Base-by-base conservation (phyloP, 2,797 vertebrate genomes). In the Psittacula derbiana region DNA sequence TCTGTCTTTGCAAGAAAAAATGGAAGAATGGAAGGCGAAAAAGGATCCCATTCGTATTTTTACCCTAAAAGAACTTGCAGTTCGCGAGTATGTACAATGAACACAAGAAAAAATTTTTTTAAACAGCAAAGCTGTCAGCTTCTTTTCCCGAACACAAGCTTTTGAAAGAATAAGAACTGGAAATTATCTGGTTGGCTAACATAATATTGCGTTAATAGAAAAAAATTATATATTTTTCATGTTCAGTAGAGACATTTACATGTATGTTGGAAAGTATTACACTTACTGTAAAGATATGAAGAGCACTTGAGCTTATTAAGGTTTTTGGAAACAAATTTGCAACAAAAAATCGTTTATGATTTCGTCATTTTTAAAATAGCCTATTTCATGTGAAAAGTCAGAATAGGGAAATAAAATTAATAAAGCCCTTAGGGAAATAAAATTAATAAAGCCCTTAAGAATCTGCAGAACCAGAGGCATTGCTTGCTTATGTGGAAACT, bases 31-130 rank as follows among this genome's bases (percentile, higher is more conserved):
- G 86, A 98, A 97, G 85, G 97, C 98, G 66, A 98, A 6, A 95
- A 98, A 94, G 94, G 97, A 93, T 95, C 96, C 17, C 24, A 6
- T 93, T 73, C 93, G 94, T 78, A 95, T 93, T 50, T 64, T 92
- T 72, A 98, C 99, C 5, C 97, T 99, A 50, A 99, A 99, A 95
- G 99, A 99, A 88, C 93, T 99, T 18, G 98, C 98, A 3, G 98
- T 99, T 46, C 98, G 97, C 3, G 98, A 99, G 41, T 99, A 99
- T 5, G 21, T 98, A 38, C 73, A 92, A 30, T 97, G 94, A 98
- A 25, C 38, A 46, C 4, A 31, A 23, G 57, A 4, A 80, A 43
- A 4, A 13, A 24, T 4, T 64, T 44, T 30, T 44, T 36, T 76
- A 15, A 58, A 76, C 28, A 66, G 27, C 31, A 82, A 90, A 92